Evolutionary conservation across 2,113 vertebrate species (phyloP).

Genomic region (Trinectes maculatus): DNA sequence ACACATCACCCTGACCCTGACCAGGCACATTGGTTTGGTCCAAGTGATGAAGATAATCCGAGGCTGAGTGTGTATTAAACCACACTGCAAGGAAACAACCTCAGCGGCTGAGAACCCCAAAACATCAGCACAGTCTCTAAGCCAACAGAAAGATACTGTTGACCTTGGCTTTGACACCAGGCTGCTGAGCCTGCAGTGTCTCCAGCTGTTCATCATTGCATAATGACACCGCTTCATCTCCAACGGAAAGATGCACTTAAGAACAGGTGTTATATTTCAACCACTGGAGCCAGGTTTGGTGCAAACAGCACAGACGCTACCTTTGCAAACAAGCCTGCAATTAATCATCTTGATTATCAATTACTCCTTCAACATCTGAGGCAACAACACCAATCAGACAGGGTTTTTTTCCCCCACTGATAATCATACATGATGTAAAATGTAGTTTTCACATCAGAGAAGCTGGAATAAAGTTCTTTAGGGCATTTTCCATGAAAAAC

Average conservation of each 20-base stretch:
- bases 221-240: background rate
- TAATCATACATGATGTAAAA: background rate
- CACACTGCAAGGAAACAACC: conserved; percentile 7
- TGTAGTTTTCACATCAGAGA: too few species aligned
- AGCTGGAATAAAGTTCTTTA: too few species aligned
- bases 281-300: too few species aligned
- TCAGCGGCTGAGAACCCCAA: background rate
- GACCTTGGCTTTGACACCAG: background rate
- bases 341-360: background rate
- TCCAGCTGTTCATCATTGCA: background rate
- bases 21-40: conserved; percentile 78
- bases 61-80: conserved; percentile 31
- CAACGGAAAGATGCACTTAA: background rate
- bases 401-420: too few species aligned
- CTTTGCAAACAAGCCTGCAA: background rate
- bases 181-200: background rate
- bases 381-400: too few species aligned
- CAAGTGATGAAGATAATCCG: conserved; percentile 49
- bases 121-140: background rate
- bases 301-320: too few species aligned
- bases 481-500: too few species aligned
- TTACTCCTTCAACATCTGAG: too few species aligned
- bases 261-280: background rate
- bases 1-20: conserved; percentile 7
- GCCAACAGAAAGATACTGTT: background rate